phyloP scores from a whole-genome alignment of 1,140 invertebrate genomes.

The Oppia nitens region DNA sequence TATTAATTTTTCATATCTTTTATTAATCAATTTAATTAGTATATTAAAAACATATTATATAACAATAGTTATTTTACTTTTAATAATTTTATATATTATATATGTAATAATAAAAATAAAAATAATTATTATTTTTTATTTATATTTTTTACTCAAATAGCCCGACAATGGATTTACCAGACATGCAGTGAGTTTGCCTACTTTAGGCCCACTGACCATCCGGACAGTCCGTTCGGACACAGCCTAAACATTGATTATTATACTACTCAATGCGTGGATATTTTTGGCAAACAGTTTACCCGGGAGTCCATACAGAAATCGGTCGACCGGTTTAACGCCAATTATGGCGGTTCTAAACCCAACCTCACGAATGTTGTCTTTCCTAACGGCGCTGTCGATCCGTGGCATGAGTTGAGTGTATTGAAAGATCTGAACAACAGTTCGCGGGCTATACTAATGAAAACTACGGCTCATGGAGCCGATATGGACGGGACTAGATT shows the following conservation, averaged over 20 bases:
- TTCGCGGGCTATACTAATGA: slow-evolving; percentile 26
- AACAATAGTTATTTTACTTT: too few relatives aligned
- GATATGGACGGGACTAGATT: slow-evolving; percentile 29
- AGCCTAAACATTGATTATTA: slow-evolving; percentile 62
- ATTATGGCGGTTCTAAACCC: slow-evolving; percentile 58
- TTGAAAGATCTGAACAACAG: slow-evolving; percentile 22
- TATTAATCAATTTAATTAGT: slow-evolving; percentile 36
- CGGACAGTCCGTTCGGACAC: slow-evolving; percentile 55
- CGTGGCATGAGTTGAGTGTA: slow-evolving; percentile 65
- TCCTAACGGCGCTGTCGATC: slow-evolving; percentile 77
- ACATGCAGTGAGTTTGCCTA: slow-evolving; percentile 90
- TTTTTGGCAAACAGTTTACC: slow-evolving; percentile 49
- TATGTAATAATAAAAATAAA: neutral
- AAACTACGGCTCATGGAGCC: slow-evolving; percentile 31
- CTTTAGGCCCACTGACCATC: slow-evolving; percentile 65
- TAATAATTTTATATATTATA: too few relatives aligned
- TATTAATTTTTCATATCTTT: slow-evolving; percentile 47
- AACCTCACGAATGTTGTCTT: slow-evolving; percentile 56
- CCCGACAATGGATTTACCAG: slow-evolving; percentile 77
- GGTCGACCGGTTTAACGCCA: slow-evolving; percentile 50
- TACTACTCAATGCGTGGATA: slow-evolving; percentile 59
- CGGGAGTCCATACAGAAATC: slow-evolving; percentile 38
- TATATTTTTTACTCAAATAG: too few relatives aligned
- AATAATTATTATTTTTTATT: too few relatives aligned
- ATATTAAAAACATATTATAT: too few relatives aligned